Evolutionary conservation across 2,888 invertebrate genomes (phyloP), one percentile per base, ranked within the genome.

Genomic region (Phyllotreta striolata): DNA sequence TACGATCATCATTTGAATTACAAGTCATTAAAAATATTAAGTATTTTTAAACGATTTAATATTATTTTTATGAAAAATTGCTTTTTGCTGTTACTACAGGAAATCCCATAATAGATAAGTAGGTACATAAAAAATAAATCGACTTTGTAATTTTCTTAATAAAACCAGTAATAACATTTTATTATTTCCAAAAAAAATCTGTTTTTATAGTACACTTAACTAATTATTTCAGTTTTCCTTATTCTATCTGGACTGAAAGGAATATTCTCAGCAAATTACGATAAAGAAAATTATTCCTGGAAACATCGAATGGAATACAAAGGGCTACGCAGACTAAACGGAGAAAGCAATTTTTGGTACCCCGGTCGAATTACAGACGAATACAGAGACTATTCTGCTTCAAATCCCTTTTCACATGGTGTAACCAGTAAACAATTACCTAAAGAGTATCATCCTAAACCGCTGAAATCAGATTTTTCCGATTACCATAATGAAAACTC

Each of bases 291-390:
- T n/a, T 10, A 10, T 6, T 14, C 6, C 34, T 47, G 47, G 47
- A n/a, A 14, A 12, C 14, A 14, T 47, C 13, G 14, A 6, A 14
- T 10, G 8, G 8, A 49, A 7, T 34, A 35, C 3, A 49, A 49
- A 12, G n/a, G 12, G 1, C 35, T 35, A 5, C 37, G 35, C 14
- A 49, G 49, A 14, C n/a, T 37, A 4, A 35, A 34, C 37, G 12
- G 7, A 35, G n/a, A 49, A 35, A 49, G 49, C 8, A 12, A 49
- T 35, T 34, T 49, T 49, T 49, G 49, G 49, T 49, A 49, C 10
- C 49, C 49, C n/a, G 49, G 49, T n/a, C 34, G 7, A 35, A 34
- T 37, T 1, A 49, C 6, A 34, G 49, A 49, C 6, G 7, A 49
- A 1, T 49, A 35, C 12, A 10, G 6, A 49, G 12, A 49, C 10